phyloP scores from a whole-genome alignment of 1,140 invertebrate species.

The Latrodectus geometricus region DNA sequence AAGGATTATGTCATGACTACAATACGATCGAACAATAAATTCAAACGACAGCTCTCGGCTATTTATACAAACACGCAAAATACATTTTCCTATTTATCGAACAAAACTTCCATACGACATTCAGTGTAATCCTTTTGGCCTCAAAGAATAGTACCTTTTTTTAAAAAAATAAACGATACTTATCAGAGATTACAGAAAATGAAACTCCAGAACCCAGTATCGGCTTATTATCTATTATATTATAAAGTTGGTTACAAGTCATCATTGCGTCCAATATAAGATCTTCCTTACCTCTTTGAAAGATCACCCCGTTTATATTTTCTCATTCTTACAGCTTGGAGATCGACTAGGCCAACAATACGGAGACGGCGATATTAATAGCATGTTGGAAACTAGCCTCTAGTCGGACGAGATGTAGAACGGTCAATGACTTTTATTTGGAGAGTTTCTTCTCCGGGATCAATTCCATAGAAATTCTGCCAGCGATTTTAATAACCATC shows the following conservation, averaged over 20 bases:
- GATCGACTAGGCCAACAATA: not conserved
- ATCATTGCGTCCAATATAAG: too few relatives aligned
- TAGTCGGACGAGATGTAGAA: not conserved
- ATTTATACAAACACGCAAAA: not conserved
- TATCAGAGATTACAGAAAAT: not conserved
- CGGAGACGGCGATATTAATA: not conserved
- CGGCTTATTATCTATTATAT: constrained; percentile 23
- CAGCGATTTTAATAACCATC: not conserved
- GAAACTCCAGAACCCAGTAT: not conserved
- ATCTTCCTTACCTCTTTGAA: too few relatives aligned
- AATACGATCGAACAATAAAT: not conserved
- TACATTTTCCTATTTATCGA: constrained; percentile 8
- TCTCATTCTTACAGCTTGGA: not conserved
- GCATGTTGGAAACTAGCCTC: not conserved
- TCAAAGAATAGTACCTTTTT: not conserved
- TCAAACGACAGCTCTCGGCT: not conserved
- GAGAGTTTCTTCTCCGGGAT: not conserved
- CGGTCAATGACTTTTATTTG: not conserved
- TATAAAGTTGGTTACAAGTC: too few relatives aligned
- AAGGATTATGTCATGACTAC: constrained; percentile 6
- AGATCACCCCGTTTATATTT: too few relatives aligned
- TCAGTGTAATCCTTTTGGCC: not conserved
- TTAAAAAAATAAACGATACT: not conserved
- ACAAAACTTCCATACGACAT: constrained; percentile 14
- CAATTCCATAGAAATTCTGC: not conserved